Evolutionary conservation across 2,113 vertebrate genomes (phyloP).

Genomic region (Xenopus borealis): DNA sequence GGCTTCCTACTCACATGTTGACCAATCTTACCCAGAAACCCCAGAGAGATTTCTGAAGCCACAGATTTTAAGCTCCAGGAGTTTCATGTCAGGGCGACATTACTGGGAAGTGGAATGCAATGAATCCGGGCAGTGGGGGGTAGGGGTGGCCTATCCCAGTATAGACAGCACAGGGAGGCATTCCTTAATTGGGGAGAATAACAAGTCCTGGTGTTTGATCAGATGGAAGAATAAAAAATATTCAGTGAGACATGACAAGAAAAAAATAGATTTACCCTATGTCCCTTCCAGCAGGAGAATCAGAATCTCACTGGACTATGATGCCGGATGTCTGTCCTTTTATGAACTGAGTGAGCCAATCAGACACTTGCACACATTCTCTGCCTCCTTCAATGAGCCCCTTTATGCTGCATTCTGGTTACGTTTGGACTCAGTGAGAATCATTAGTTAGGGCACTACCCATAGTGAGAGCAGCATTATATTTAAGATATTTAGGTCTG

Average conservation of each 20-base stretch:
- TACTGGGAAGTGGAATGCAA: constrained; percentile 6
- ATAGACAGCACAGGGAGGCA: neutral
- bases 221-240: neutral
- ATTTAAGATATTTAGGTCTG: too few species aligned
- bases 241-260: neutral
- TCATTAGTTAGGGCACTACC: too few species aligned
- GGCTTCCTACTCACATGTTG: neutral
- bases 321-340: too few species aligned
- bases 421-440: too few species aligned
- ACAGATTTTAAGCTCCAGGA: neutral
- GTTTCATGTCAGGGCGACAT: constrained; percentile 3
- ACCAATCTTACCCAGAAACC: neutral
- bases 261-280: neutral
- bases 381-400: too few species aligned
- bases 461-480: too few species aligned
- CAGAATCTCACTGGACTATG: neutral
- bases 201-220: neutral
- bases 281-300: neutral
- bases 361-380: too few species aligned
- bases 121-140: neutral
- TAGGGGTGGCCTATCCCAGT: neutral
- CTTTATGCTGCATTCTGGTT: too few species aligned
- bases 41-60: neutral
- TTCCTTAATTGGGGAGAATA: neutral
- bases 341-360: too few species aligned